Evolutionary conservation across 2,113 vertebrate genomes (phyloP).

Genomic region (Axis porcinus): DNA sequence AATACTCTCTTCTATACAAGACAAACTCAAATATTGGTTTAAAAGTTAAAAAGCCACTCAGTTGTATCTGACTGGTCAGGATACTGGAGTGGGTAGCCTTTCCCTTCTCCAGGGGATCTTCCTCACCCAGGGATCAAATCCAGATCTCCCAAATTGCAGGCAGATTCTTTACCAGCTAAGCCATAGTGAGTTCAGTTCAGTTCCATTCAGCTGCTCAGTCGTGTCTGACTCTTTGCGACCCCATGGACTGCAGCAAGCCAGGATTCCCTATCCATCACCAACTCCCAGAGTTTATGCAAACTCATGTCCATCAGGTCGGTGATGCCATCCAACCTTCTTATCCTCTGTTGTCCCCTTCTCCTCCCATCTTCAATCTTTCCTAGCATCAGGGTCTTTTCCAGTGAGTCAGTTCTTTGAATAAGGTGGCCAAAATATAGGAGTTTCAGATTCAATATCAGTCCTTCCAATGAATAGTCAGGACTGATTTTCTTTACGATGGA

Average conservation of each 20-base stretch:
- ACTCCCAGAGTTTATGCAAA: background rate
- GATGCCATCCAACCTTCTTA: background rate
- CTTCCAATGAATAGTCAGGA: background rate
- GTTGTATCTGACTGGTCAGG: background rate
- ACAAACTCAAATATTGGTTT: background rate
- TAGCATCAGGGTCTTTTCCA: too few relatives aligned
- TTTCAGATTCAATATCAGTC: background rate
- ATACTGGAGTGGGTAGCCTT: background rate
- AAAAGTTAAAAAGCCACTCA: background rate
- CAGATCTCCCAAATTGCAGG: background rate
- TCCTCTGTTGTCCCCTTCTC: background rate
- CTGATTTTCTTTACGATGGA: background rate
- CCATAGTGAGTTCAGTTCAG: background rate
- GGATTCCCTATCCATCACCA: background rate
- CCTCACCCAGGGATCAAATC: background rate
- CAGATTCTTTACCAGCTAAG: background rate
- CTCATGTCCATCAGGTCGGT: background rate
- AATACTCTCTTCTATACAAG: background rate
- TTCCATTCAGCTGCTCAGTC: background rate
- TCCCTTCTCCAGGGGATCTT: background rate
- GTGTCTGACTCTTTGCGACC: background rate
- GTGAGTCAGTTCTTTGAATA: too few relatives aligned
- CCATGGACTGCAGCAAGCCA: background rate
- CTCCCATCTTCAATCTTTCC: too few relatives aligned
- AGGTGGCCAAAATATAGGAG: background rate